A percentile compares a stretch with the other conserved stretches of the same genome.
Evolutionary conservation across 2,888 invertebrate genomes (phyloP).

Genomic region (Cephus pygmeus): DNA sequence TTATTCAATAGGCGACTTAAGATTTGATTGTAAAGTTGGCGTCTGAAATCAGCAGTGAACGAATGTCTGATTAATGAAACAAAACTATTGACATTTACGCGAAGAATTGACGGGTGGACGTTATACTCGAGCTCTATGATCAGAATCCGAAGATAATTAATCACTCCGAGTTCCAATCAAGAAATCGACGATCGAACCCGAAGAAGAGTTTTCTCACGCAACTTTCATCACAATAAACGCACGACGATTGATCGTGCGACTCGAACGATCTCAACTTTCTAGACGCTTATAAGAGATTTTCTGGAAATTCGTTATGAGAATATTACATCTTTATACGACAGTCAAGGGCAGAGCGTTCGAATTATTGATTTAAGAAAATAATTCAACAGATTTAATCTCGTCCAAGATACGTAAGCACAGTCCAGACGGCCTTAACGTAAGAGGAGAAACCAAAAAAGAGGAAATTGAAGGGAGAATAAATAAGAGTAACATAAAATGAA

Average conservation of each 20-base stretch:
- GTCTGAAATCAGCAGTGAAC: slow-evolving; percentile 5
- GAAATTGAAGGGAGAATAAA: background rate
- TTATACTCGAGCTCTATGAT: background rate
- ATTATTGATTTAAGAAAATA: background rate
- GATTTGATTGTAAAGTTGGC: slow-evolving; percentile 37
- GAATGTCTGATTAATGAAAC: background rate
- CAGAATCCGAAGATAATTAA: background rate
- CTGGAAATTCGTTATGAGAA: background rate
- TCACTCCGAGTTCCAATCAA: background rate
- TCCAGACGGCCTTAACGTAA: background rate
- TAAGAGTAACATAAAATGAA: background rate
- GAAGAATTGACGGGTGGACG: background rate
- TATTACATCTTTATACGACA: background rate
- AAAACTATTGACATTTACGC: background rate
- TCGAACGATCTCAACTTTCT: background rate
- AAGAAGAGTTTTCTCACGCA: background rate
- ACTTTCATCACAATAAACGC: background rate
- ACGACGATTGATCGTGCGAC: background rate
- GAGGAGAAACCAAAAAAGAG: slow-evolving; percentile 2
- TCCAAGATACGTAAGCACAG: background rate
- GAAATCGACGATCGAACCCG: background rate
- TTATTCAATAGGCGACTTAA: slow-evolving; percentile 54
- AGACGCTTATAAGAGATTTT: background rate
- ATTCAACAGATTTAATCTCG: background rate
- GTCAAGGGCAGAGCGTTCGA: background rate